Percentiles rank a stretch among this genome's conserved stretches.
Conservation (phyloP, 2,888 invertebrate species). For the Coenonympha glycerion region DNA sequence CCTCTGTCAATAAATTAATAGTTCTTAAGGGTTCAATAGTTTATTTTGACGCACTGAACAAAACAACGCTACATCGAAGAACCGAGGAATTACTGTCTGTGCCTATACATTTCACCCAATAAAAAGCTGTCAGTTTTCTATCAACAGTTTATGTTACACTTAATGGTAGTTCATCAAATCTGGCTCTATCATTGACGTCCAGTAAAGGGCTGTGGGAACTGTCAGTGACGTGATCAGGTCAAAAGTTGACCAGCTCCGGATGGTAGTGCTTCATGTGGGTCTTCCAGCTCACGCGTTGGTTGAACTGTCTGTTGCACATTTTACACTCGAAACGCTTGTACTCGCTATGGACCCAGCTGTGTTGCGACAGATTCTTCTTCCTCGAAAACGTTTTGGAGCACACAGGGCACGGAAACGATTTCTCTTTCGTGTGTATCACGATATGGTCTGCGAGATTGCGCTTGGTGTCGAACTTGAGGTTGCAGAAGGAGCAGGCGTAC, state of each 20-base stretch:
- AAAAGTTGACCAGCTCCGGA: slow-evolving; percentile 42
- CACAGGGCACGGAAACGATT: slow-evolving; percentile 59
- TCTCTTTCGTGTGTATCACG: slow-evolving; percentile 64
- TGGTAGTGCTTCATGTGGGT: slow-evolving; percentile 60
- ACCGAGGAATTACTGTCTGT: no score
- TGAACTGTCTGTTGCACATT: slow-evolving; percentile 46
- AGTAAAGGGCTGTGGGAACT: no score
- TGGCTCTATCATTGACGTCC: not conserved
- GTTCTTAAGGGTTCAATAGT: no score
- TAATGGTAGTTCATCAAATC: not conserved
- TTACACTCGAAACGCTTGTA: slow-evolving; percentile 49
- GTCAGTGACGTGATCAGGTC: no score
- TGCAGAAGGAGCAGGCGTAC: slow-evolving; percentile 45
- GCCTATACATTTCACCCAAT: no score
- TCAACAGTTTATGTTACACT: no score
- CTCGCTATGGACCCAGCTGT: slow-evolving; percentile 61
- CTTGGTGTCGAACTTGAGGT: slow-evolving; percentile 57
- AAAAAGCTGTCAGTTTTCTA: no score
- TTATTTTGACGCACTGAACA: no score
- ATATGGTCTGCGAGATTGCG: slow-evolving; percentile 61
- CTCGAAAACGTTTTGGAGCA: slow-evolving; percentile 60
- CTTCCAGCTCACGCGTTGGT: slow-evolving; percentile 43
- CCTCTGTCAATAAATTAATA: no score
- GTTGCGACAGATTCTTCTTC: slow-evolving; percentile 51
- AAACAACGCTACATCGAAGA: no score